phyloP scores from a whole-genome alignment of 1,140 invertebrate genomes.

The Stegodyphus mimosarum region DNA sequence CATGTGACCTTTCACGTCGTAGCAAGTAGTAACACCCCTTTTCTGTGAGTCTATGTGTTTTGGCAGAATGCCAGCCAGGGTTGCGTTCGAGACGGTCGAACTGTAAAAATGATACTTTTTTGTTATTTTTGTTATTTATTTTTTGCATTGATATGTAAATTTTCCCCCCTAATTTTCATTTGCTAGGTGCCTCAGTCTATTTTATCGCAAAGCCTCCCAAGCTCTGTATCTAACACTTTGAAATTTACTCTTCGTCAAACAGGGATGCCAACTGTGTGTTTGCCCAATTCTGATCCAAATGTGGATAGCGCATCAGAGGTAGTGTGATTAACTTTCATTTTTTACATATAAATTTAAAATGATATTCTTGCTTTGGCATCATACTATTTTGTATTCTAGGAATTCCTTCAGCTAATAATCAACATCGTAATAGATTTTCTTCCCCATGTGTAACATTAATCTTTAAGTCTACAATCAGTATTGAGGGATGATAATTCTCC shows the following conservation, averaged over 20 bases:
- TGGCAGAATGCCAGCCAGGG: too few relatives aligned
- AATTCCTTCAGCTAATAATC: too few relatives aligned
- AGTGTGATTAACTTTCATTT: neutral
- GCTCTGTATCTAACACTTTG: conserved; percentile 60
- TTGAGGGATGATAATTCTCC: too few relatives aligned
- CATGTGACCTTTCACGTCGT: too few relatives aligned
- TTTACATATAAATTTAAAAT: neutral
- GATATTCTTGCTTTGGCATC: neutral
- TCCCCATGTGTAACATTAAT: too few relatives aligned
- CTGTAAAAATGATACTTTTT: neutral
- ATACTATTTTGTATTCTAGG: neutral
- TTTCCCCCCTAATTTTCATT: neutral
- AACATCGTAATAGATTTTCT: too few relatives aligned
- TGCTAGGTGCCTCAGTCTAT: conserved; percentile 56
- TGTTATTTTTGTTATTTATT: neutral
- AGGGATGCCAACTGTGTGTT: conserved; percentile 59
- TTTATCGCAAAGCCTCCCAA: conserved; percentile 54
- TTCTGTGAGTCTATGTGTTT: too few relatives aligned
- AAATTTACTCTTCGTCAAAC: conserved; percentile 62
- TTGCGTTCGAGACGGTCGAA: too few relatives aligned
- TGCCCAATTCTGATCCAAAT: conserved; percentile 31
- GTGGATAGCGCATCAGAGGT: conserved; percentile 49
- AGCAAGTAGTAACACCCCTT: too few relatives aligned
- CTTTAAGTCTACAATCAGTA: too few relatives aligned
- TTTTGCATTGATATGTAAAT: neutral